Evolutionary conservation across 2,113 vertebrate genomes (phyloP).

Genomic region (Microcebus ravelobensis): DNA sequence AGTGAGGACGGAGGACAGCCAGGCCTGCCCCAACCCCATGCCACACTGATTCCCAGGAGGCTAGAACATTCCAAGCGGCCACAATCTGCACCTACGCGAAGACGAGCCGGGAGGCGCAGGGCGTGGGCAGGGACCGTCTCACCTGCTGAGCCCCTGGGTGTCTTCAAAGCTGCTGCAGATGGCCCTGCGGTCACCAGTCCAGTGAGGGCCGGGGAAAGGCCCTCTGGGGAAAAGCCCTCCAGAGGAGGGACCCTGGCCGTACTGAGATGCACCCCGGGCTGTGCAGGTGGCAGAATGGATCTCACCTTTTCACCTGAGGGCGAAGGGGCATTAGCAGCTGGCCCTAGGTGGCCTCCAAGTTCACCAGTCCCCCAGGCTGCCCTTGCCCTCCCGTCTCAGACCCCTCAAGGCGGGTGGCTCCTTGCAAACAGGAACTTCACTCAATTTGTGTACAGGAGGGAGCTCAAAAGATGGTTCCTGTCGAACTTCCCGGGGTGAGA

Average conservation of each 20-base stretch:
- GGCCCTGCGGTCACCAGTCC: neutral
- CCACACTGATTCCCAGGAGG: neutral
- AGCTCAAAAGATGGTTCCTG: accelerated
- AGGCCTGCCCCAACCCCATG: neutral
- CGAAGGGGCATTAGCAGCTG: accelerated
- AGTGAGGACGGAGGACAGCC: neutral
- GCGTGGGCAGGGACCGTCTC: neutral
- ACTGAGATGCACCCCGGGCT: no score
- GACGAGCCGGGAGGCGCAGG: neutral
- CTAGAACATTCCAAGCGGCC: no score
- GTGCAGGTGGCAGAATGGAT: neutral
- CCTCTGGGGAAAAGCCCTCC: no score
- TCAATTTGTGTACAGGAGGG: neutral
- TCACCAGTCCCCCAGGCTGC: no score
- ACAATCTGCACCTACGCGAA: no score
- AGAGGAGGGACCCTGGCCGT: neutral
- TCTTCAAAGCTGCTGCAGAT: accelerated
- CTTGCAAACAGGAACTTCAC: neutral
- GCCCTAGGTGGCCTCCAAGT: neutral
- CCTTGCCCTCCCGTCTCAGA: neutral
- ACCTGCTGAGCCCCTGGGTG: neutral
- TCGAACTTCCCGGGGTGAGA: neutral
- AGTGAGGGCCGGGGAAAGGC: no score
- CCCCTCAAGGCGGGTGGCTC: neutral
- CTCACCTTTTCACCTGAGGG: neutral